Evolutionary conservation across 1,140 invertebrate genomes (phyloP), one percentile per base, ranked within the genome.

Genomic region (Drosophila nigrodunni): DNA sequence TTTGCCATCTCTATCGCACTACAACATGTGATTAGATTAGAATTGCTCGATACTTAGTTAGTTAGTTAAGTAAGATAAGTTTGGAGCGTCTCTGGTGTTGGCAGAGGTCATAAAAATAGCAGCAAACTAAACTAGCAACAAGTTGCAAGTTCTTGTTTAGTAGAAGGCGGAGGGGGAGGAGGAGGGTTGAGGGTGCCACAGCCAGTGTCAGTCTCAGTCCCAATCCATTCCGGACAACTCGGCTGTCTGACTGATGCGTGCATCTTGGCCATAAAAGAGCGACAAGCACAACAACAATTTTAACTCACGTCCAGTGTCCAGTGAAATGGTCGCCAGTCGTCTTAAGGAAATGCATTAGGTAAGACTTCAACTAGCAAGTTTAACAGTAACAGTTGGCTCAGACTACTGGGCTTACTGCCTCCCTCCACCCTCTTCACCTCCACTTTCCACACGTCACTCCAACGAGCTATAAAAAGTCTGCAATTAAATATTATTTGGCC

Each of bases 311-410:
- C 60, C 69, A 58, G 75, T 68, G 70, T 77, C 69, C 68, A 72
- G 69, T 67, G 73, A 75, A 71, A 75, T 61, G 57, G 76, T 74
- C 76, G 80, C 73, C 43, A 64, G 83, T 74, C 83, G 83, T 87
- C 82, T 87, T 88, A 87, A 87, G 82, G 83, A 87, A 87, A 87
- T 72, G 83, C 85, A 87, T 87, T 87, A 87, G 80, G 80, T 82
- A 69, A 77, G 79, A 79, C 83, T 71, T 15, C 25, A 21, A 41
- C 34, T 61, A 43, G 57, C 68, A 77, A 77, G 65, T 72, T 75
- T 85, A 86, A 85, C 82, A 81, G 82, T 85, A 86, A 85, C 78
- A 54, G 49, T 70, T 65, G 13, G n/a, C 58, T 30, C 6, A 30
- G 6, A 30, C 25, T 30, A 30, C 25, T 30, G 25, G 25, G 25